A percentile compares a stretch with the other conserved stretches of the same genome.
phyloP scores from a whole-genome alignment of 2,797 vertebrate species.

The Luscinia megarhynchos region DNA sequence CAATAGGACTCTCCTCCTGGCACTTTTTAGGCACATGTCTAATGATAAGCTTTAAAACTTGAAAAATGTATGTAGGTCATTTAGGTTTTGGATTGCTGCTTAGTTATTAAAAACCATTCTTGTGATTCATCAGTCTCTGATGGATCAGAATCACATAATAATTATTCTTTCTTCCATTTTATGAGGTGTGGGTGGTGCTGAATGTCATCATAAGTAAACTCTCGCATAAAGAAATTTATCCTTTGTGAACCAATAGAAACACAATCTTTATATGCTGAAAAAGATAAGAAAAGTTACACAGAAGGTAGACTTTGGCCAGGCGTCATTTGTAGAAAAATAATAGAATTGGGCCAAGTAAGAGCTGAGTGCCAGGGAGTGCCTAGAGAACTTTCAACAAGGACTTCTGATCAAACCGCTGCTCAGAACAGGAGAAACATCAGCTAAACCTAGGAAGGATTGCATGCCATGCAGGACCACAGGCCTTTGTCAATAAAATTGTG shows the following conservation, averaged over 20 bases:
- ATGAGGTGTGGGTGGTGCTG: neutral
- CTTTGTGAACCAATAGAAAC: neutral
- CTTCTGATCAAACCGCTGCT: neutral
- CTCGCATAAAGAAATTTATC: neutral
- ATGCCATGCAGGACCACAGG: neutral
- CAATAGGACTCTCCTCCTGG: neutral
- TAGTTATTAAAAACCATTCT: neutral
- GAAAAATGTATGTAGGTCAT: fast-evolving
- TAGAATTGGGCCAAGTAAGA: neutral
- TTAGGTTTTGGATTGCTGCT: neutral
- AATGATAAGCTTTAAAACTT: neutral
- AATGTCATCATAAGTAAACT: neutral
- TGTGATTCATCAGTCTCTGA: neutral
- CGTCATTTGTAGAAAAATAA: neutral
- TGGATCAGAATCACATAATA: neutral
- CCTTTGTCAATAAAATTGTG: neutral
- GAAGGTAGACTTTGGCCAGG: neutral
- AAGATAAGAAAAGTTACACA: neutral
- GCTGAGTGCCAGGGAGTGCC: neutral
- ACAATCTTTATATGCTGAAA: neutral
- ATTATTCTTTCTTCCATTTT: neutral
- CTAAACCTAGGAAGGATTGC: neutral
- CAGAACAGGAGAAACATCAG: neutral
- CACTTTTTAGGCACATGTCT: neutral
- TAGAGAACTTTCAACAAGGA: neutral